Evolutionary conservation across 92 coral and sea anemone genomes (phyloP).

Genomic region (Heliopora coerulea): DNA sequence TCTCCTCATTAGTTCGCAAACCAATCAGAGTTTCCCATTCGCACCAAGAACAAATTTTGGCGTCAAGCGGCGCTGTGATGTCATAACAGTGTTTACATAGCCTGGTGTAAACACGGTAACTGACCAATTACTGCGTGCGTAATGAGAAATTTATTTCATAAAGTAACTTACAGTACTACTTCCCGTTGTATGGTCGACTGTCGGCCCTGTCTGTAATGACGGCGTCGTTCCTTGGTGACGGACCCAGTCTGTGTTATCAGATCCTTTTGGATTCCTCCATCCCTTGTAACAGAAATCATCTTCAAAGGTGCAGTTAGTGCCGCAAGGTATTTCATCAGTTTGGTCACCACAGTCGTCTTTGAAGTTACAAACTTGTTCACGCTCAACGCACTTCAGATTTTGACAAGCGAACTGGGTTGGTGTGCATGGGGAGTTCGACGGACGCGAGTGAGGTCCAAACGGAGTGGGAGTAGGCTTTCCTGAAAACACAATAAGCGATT

Average conservation of each 20-base stretch:
- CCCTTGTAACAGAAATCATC: slow-evolving; percentile 83
- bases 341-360: slow-evolving; percentile 91
- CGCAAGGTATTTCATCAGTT: slow-evolving; percentile 94
- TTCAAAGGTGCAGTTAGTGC: slow-evolving; percentile 84
- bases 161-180: slow-evolving; percentile 51
- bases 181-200: slow-evolving; percentile 78
- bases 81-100: no score
- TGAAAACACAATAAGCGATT: not conserved
- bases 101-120: no score
- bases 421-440: slow-evolving; percentile 80
- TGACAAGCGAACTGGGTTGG: slow-evolving; percentile 80
- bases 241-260: slow-evolving; percentile 92
- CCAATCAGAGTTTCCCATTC: no score
- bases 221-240: slow-evolving; percentile 75
- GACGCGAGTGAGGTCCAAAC: slow-evolving; percentile 97
- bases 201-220: slow-evolving; percentile 78
- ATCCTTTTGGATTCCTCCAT: slow-evolving; percentile 81
- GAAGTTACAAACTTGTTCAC: slow-evolving; percentile 94
- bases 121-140: no score
- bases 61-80: no score
- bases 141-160: not conserved
- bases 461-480: slow-evolving; percentile 93
- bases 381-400: slow-evolving; percentile 86
- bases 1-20: no score
- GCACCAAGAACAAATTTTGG: no score